These are phyloP conservation scores for Pseudeuparius sepicola DNA, from an alignment of 2,888 invertebrate genomes.

Conservation along the genomic window DNA sequence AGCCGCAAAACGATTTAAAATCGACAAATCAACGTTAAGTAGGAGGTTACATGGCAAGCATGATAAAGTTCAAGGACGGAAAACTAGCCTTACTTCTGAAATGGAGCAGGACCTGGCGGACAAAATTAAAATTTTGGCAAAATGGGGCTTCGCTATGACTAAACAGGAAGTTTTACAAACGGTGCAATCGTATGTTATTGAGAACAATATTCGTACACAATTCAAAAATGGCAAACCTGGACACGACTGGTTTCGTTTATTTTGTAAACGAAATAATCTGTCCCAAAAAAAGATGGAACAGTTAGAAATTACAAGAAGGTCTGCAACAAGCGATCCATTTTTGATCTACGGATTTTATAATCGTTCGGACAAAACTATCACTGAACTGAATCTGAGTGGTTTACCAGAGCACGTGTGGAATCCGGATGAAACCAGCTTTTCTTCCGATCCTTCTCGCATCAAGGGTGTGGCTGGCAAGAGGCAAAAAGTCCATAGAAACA, in stretches of 20 bases:
- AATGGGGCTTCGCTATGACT: too few species aligned
- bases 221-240: too few species aligned
- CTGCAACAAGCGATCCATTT: constrained; percentile 15
- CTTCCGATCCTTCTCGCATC: constrained; percentile 12
- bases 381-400: constrained; percentile 13
- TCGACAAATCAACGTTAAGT: constrained; percentile 9
- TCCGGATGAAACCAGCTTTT: constrained; percentile 17
- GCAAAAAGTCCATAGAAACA: constrained; percentile 21
- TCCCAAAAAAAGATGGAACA: constrained; percentile 17
- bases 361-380: constrained; percentile 8
- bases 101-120: constrained; percentile 6
- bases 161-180: too few species aligned
- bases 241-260: background rate
- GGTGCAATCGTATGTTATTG: too few species aligned
- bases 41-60: constrained; percentile 5
- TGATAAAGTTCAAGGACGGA: constrained; percentile 6
- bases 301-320: constrained; percentile 13
- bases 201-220: too few species aligned
- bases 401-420: constrained; percentile 18
- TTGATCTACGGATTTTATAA: constrained; percentile 15
- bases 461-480: constrained; percentile 19
- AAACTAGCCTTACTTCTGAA: constrained; percentile 6
- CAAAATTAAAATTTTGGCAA: background rate
- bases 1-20: constrained; percentile 6
- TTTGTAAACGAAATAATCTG: constrained; percentile 10